These are phyloP conservation scores for Ciconia maguari DNA, from an alignment of 2,113 vertebrate species.

Conservation along the genomic window DNA sequence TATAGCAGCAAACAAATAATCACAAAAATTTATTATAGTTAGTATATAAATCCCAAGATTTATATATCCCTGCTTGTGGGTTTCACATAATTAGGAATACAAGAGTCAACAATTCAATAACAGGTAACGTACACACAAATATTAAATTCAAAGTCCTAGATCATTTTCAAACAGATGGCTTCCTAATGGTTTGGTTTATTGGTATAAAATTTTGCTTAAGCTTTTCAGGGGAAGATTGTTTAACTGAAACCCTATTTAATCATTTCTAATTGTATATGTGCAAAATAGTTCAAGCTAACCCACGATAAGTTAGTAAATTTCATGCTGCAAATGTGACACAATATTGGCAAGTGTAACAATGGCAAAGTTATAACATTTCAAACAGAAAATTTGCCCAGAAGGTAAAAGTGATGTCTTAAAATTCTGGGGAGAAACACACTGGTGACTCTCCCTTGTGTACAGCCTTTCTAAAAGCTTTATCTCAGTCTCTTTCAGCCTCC, in stretches of 20 bases:
- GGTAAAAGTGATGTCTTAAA: constrained; percentile 1
- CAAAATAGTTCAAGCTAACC: background rate
- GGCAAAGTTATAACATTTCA: constrained; percentile 16
- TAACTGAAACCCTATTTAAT: background rate
- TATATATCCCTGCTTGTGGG: background rate
- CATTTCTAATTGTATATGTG: background rate
- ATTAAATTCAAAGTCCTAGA: background rate
- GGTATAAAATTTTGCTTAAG: background rate
- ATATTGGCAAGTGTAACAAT: background rate
- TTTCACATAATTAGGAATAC: background rate
- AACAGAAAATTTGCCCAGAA: background rate
- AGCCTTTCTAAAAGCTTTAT: background rate
- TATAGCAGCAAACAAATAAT: background rate
- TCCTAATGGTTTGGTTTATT: background rate
- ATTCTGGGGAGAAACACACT: background rate
- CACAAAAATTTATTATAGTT: background rate
- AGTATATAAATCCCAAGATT: background rate
- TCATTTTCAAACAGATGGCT: background rate
- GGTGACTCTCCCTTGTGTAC: background rate
- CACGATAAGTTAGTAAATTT: background rate
- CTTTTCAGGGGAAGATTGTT: background rate
- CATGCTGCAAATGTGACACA: background rate
- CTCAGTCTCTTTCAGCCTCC: background rate
- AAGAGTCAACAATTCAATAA: background rate
- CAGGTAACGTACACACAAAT: background rate